These are phyloP conservation scores for Laterallus jamaicensis DNA, from an alignment of 2,113 vertebrate species.

Conservation along the genomic window DNA sequence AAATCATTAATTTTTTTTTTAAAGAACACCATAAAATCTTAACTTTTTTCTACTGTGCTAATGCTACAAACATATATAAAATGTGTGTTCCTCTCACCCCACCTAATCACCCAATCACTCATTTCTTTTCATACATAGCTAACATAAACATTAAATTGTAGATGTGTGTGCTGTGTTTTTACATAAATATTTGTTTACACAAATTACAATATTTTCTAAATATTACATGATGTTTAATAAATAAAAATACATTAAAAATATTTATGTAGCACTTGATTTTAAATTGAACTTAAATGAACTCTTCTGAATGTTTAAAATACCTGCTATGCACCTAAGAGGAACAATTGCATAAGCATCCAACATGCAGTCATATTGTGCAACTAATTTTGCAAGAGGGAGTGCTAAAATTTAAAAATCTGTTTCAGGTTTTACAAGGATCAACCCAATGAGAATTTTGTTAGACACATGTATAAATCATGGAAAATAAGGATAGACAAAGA, in stretches of 20 bases:
- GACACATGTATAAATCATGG: not conserved
- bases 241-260: not conserved
- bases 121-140: not conserved
- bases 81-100: not conserved
- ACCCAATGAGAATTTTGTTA: not conserved
- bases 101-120: not conserved
- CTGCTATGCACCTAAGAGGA: not conserved
- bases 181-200: not conserved
- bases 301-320: not conserved
- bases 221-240: not conserved
- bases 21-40: not conserved
- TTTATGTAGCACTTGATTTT: not conserved
- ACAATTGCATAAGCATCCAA: not conserved
- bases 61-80: not conserved
- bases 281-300: not conserved
- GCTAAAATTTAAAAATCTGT: not conserved
- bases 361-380: not conserved
- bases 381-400: not conserved
- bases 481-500: not conserved
- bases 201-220: not conserved
- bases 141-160: not conserved
- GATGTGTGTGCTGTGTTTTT: not conserved
- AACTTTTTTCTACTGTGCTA: not conserved
- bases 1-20: not conserved
- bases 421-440: not conserved